A percentile compares a stretch with the other conserved stretches of the same genome.
Conservation (phyloP, 2,888 invertebrate genomes). For the Catotricha subobsoleta region DNA sequence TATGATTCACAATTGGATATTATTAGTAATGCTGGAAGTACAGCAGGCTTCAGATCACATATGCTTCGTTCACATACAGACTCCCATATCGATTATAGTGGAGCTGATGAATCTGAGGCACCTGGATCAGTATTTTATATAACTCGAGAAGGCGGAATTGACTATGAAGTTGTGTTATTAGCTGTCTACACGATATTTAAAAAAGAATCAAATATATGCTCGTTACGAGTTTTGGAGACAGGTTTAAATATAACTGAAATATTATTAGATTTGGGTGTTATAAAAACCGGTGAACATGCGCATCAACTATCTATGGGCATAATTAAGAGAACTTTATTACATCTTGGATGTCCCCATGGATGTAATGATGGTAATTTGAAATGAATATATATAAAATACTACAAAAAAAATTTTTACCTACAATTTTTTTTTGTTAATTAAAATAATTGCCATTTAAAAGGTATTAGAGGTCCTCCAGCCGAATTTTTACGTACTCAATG, state of each 20-base stretch:
- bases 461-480: conserved; percentile 65
- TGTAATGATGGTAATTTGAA: conserved; percentile 49
- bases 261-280: conserved; percentile 74
- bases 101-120: conserved; percentile 74
- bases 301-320: conserved; percentile 30
- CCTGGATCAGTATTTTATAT: conserved; percentile 82
- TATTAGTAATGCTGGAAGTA: conserved; percentile 29
- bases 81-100: conserved; percentile 74
- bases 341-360: conserved; percentile 88
- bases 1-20: conserved; percentile 70
- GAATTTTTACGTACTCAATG: conserved; percentile 81
- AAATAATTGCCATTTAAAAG: conserved; percentile 19
- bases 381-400: neutral
- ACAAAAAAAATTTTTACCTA: too few relatives aligned
- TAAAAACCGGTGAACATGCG: conserved; percentile 36
- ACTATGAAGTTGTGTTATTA: conserved; percentile 68
- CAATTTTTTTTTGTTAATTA: too few relatives aligned
- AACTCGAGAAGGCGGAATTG: conserved; percentile 86
- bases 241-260: conserved; percentile 83
- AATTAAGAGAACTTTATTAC: conserved; percentile 39
- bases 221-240: conserved; percentile 78
- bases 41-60: conserved; percentile 33
- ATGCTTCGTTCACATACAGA: conserved; percentile 78
- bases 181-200: conserved; percentile 75
- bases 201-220: conserved; percentile 67